Conservation (phyloP, 1,140 invertebrate species). For the Intoshia linei region DNA sequence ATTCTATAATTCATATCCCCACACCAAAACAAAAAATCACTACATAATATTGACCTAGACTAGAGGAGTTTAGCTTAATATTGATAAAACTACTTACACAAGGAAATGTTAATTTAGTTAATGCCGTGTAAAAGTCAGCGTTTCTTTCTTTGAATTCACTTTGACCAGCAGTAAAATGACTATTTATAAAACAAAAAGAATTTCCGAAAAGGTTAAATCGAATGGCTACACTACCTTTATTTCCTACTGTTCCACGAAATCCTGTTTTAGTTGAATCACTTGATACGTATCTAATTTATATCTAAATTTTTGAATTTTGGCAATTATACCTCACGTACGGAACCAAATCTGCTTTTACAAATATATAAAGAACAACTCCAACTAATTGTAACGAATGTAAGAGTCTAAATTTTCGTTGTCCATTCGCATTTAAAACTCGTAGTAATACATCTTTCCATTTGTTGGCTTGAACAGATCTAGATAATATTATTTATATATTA, state of each 20-base stretch:
- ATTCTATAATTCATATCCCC: constrained; percentile 97
- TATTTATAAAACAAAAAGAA: constrained; percentile 79
- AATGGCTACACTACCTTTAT: constrained; percentile 82
- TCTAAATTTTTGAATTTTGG: constrained; percentile 3
- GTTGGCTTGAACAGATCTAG: neutral
- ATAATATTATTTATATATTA: neutral
- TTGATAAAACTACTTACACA: constrained; percentile 29
- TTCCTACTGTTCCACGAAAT: constrained; percentile 52
- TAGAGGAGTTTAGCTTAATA: neutral
- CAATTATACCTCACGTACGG: constrained; percentile 33
- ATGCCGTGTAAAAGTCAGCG: constrained; percentile 74
- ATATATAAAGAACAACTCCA: constrained; percentile 79
- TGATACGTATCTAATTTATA: constrained; percentile 38
- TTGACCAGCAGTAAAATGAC: constrained; percentile 91
- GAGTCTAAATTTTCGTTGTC: too few species aligned
- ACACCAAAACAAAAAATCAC: constrained; percentile 53
- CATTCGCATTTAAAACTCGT: too few species aligned
- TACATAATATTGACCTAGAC: neutral
- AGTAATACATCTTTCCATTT: neutral
- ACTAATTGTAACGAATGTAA: constrained; percentile 79
- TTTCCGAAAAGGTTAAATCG: constrained; percentile 57
- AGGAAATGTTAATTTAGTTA: constrained; percentile 57
- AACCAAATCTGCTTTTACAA: constrained; percentile 49
- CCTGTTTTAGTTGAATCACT: constrained; percentile 85
- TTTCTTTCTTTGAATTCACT: constrained; percentile 72